Percentiles rank a stretch among this genome's conserved stretches.
phyloP scores from a whole-genome alignment of 1,140 invertebrate genomes.

The Drosophila paulistorum region DNA sequence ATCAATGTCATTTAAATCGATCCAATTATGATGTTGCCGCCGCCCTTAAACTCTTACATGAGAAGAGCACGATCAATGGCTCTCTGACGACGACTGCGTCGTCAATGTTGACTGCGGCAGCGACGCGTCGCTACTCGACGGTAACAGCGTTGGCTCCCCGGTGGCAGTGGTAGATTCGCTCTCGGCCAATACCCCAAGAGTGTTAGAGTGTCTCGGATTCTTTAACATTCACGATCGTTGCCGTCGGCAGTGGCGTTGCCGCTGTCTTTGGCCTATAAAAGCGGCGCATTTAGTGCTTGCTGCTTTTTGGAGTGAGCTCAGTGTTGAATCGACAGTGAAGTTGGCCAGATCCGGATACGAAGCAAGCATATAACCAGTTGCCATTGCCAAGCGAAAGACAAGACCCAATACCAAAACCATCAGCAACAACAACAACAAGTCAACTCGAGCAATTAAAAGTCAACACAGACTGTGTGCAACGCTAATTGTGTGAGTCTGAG shows the following conservation, averaged over 20 bases:
- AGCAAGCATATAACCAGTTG: constrained; percentile 44
- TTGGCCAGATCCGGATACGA: constrained; percentile 52
- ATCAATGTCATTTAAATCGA: neutral
- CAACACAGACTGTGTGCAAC: constrained; percentile 36
- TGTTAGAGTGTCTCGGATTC: constrained; percentile 28
- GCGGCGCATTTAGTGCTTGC: constrained; percentile 68
- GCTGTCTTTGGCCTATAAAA: constrained; percentile 68
- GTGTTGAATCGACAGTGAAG: constrained; percentile 68
- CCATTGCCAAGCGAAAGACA: constrained; percentile 43
- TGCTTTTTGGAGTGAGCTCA: constrained; percentile 76
- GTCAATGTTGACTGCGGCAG: neutral
- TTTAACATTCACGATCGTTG: constrained; percentile 73
- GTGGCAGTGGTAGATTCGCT: neutral
- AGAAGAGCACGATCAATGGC: constrained; percentile 25
- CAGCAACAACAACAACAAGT: constrained; percentile 25
- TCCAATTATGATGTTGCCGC: neutral
- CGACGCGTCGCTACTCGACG: constrained; percentile 3
- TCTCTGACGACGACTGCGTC: neutral
- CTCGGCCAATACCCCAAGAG: constrained; percentile 7
- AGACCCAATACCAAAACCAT: constrained; percentile 12
- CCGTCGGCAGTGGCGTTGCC: constrained; percentile 31
- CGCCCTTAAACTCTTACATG: neutral
- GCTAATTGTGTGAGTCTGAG: constrained; percentile 31
- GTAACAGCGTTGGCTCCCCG: constrained; percentile 26
- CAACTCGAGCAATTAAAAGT: constrained; percentile 37